Evolutionary conservation across 2,113 vertebrate genomes (phyloP), one percentile per base, ranked within the genome.

Genomic region (Pipra filicauda): DNA sequence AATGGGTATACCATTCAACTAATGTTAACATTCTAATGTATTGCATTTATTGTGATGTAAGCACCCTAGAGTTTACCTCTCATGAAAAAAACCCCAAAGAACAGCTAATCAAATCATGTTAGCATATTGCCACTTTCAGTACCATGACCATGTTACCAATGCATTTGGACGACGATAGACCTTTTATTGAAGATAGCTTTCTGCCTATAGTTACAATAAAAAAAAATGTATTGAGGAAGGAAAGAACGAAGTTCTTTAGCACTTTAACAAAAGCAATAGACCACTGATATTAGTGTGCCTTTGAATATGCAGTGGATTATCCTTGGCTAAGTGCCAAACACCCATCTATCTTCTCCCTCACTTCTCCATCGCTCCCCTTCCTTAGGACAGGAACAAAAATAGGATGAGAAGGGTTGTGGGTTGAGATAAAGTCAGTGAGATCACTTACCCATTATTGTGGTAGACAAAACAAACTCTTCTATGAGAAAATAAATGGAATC

Each of bases 1-100:
- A 95, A 95, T 24, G 7, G 49, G 79, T 86, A 49, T 88, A 81
- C 31, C 92, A 91, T 94, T 96, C 73, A 83, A 66, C 30, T 72
- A 62, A 85, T 52, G 57, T 67, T 75, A 91, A 81, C 49, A 37
- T 95, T 95, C 88, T 84, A 81, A 52, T 61, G 62, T 57, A 93
- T 66, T 62, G n/a, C 41, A 52, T 83, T 91, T 93, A 71, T 86
- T 86, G 44, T 58, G 33, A 88, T 44, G 20, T 18, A 88, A 82
- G 70, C 30, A 84, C 43, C 43, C 39, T 73, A 24, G 65, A 78
- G 62, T 51, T 69, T 71, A 89, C 12, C 31, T 69, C 7, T 91
- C 39, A 70, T 64, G 58, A 78, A 84, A 95, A 57, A 46, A 72
- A 52, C 35, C 35, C 4, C 13, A 59, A 84, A 90, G 27, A 91